These are phyloP conservation scores for Sterna hirundo DNA, from an alignment of 2,113 vertebrate species.

Conservation along the genomic window DNA sequence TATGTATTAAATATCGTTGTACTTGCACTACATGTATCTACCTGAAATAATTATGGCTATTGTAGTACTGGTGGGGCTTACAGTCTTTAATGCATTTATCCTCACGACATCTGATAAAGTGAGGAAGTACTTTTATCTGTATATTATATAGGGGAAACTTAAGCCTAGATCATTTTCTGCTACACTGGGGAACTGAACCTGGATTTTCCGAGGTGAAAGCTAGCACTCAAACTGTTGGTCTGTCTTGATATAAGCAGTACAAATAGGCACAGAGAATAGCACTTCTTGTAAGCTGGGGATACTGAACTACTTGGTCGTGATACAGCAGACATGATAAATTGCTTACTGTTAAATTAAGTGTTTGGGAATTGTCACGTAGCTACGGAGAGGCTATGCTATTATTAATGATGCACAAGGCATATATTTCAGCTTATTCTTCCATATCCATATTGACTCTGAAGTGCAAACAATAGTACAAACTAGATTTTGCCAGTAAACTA, in stretches of 20 bases:
- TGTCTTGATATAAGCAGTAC: background rate
- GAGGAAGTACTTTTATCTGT: conserved; percentile 43
- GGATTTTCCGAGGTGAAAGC: background rate
- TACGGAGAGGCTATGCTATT: background rate
- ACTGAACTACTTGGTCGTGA: background rate
- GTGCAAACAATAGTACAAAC: conserved; percentile 47
- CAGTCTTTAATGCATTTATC: conserved; percentile 21
- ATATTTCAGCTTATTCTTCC: conserved; percentile 51
- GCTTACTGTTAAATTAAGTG: conserved; percentile 29
- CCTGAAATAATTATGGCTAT: background rate
- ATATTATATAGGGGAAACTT: background rate
- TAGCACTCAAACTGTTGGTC: background rate
- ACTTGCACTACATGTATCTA: background rate
- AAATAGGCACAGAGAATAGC: background rate
- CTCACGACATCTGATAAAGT: background rate
- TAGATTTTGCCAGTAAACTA: conserved; percentile 50
- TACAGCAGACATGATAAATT: conserved; percentile 48
- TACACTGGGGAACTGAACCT: background rate
- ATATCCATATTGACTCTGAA: conserved; percentile 49
- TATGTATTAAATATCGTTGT: conserved; percentile 28
- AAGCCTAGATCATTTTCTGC: background rate
- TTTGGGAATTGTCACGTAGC: conserved; percentile 34
- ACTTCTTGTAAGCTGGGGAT: background rate
- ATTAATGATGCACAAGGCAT: conserved; percentile 43
- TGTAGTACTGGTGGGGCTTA: background rate